A percentile compares a stretch with the other conserved stretches of the same genome.
Conservation (phyloP, 92 coral and sea anemone species). For the Epizoanthus stellaris region DNA sequence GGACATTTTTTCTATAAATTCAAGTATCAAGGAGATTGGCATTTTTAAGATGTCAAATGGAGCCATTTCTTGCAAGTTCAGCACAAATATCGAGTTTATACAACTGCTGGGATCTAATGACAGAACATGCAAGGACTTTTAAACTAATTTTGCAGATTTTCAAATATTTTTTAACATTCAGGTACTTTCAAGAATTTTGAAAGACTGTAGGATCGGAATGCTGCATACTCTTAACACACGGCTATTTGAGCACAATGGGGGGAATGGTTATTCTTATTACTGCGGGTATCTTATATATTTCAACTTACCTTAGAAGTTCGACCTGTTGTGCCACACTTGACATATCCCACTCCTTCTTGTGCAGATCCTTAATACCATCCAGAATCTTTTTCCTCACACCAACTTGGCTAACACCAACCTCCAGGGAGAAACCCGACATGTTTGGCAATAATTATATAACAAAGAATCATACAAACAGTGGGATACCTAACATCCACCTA, state of each 20-base stretch:
- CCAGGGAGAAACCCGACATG: slow-evolving; percentile 2
- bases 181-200: too few species aligned
- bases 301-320: slow-evolving; percentile 62
- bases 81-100: too few species aligned
- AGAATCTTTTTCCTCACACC: slow-evolving; percentile 94
- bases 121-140: too few species aligned
- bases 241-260: too few species aligned
- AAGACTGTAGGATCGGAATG: background rate
- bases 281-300: background rate
- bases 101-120: too few species aligned
- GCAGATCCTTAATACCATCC: slow-evolving; percentile 86
- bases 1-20: too few species aligned
- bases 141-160: too few species aligned
- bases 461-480: background rate
- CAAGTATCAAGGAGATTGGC: too few species aligned
- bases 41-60: too few species aligned
- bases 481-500: slow-evolving; percentile 69
- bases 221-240: background rate
- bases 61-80: too few species aligned
- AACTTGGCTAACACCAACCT: slow-evolving; percentile 93
- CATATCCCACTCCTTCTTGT: slow-evolving; percentile 91
- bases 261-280: too few species aligned
- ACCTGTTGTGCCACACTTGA: slow-evolving; percentile 60
- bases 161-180: too few species aligned
- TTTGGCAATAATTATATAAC: background rate